Conservation (phyloP, 2,888 invertebrate species). For the Taphrorychus bicolor region DNA sequence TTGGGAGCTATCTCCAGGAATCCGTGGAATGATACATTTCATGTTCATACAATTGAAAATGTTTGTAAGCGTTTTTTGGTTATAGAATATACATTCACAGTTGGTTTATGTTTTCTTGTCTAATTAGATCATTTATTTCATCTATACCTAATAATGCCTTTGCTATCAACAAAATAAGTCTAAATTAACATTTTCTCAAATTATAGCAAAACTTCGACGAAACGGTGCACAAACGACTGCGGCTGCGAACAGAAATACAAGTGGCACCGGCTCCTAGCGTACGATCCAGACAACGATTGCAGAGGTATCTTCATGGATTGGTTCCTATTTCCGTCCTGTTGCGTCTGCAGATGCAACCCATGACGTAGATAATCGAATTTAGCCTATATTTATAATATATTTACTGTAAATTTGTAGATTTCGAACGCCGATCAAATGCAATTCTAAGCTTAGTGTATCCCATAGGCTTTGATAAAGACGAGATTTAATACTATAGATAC, state of each 20-base stretch:
- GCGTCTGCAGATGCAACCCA: constrained; percentile 74
- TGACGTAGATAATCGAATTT: background rate
- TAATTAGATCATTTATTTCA: too few relatives aligned
- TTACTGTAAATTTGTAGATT: too few relatives aligned
- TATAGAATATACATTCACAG: too few relatives aligned
- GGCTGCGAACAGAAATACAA: constrained; percentile 91
- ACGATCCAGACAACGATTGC: constrained; percentile 92
- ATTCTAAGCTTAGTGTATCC: background rate
- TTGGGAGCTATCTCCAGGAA: too few relatives aligned
- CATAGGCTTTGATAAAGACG: background rate
- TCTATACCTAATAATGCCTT: too few relatives aligned
- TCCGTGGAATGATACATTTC: too few relatives aligned
- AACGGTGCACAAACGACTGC: constrained; percentile 85
- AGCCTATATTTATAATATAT: background rate
- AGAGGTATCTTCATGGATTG: constrained; percentile 94
- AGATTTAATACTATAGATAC: too few relatives aligned
- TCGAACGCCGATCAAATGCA: background rate
- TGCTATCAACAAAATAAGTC: too few relatives aligned
- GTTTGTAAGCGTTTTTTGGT: too few relatives aligned
- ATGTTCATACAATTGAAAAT: too few relatives aligned
- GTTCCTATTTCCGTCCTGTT: constrained; percentile 93
- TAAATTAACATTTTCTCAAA: too few relatives aligned
- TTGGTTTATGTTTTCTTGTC: too few relatives aligned
- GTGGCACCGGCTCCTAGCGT: constrained; percentile 81
- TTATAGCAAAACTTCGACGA: constrained; percentile 83